Evolutionary conservation across 1,140 invertebrate species (phyloP).

Genomic region (Lethrus apterus): DNA sequence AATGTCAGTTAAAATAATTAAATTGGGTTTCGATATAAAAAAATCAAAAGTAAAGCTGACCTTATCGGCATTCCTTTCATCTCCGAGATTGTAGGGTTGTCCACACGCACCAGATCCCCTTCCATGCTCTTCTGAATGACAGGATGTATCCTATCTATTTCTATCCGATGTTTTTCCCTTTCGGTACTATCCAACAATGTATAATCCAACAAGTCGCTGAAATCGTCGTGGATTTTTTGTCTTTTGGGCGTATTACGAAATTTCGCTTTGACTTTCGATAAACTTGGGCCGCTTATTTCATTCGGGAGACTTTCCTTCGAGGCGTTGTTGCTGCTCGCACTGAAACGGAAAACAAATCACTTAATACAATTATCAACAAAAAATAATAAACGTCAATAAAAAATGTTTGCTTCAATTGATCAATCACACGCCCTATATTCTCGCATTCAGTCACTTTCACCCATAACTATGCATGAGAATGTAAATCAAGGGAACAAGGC

Average conservation of each 20-base stretch:
- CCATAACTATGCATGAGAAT: no score
- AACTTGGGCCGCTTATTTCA: constrained; percentile 19
- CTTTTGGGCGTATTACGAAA: constrained; percentile 26
- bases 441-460: no score
- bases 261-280: constrained; percentile 9
- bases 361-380: no score
- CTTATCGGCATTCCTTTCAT: constrained; percentile 52
- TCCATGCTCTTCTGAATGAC: constrained; percentile 48
- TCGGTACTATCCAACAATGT: constrained; percentile 44
- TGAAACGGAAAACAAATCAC: no score
- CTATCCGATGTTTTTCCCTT: constrained; percentile 36
- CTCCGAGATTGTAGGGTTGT: constrained; percentile 59
- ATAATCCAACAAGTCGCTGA: constrained; percentile 48
- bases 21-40: no score
- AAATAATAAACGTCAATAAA: no score
- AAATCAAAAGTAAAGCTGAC: constrained; percentile 42
- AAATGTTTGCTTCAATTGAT: no score
- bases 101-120: constrained; percentile 39
- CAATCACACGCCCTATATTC: no score
- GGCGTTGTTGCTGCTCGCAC: constrained; percentile 33
- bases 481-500: no score
- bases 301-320: constrained; percentile 35
- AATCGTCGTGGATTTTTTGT: constrained; percentile 45
- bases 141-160: constrained; percentile 29
- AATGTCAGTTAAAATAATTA: no score